Conservation (phyloP, 2,797 vertebrate species). For the Myripristis jacobus region DNA sequence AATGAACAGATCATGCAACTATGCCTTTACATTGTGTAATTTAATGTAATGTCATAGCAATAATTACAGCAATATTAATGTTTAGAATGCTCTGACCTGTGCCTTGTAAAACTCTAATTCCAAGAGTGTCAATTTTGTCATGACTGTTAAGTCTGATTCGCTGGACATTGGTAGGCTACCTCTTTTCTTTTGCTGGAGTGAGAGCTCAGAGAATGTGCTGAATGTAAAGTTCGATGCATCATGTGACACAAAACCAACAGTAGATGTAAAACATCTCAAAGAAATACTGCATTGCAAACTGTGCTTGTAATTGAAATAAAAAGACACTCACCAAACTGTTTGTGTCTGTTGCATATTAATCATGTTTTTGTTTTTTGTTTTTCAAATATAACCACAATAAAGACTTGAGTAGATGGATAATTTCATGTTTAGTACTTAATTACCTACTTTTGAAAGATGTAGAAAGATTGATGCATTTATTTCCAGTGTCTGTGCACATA, state of each 20-base stretch:
- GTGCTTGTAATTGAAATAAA: constrained; percentile 73
- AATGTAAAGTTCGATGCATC: constrained; percentile 19
- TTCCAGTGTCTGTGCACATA: no score
- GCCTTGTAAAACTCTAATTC: constrained; percentile 55
- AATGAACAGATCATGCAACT: constrained; percentile 43
- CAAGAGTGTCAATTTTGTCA: constrained; percentile 24
- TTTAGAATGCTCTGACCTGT: constrained; percentile 56
- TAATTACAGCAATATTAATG: constrained; percentile 58
- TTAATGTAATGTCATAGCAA: constrained; percentile 47
- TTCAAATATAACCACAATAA: no score
- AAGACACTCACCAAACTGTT: constrained; percentile 41
- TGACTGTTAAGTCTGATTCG: constrained; percentile 38
- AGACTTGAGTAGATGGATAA: no score
- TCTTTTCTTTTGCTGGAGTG: constrained; percentile 32
- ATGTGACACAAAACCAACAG: constrained; percentile 6
- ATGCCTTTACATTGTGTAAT: constrained; percentile 45
- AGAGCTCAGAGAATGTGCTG: constrained; percentile 21
- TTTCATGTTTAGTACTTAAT: no score
- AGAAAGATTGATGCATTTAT: no score
- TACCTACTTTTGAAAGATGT: no score
- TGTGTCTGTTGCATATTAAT: constrained; percentile 5
- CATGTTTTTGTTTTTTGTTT: no score
- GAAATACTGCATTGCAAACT: constrained; percentile 22
- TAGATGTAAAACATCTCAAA: constrained; percentile 16
- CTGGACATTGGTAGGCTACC: constrained; percentile 19